Percentiles rank a stretch among this genome's conserved stretches.
phyloP scores from a whole-genome alignment of 2,113 vertebrate species.

The Sminthopsis crassicaudata region DNA sequence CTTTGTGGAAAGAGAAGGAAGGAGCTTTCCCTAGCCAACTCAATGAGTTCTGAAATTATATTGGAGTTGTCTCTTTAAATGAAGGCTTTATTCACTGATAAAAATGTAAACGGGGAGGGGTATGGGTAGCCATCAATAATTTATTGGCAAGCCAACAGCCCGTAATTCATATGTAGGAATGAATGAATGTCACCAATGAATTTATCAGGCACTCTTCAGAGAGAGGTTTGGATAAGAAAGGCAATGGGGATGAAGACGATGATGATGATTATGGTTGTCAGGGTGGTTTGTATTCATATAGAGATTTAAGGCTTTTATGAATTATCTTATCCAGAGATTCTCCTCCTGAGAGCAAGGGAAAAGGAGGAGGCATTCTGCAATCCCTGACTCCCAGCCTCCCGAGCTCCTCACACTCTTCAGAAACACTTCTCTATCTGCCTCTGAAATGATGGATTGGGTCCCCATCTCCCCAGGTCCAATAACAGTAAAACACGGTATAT shows the following conservation, averaged over 20 bases:
- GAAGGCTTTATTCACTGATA: neutral
- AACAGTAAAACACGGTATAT: constrained; percentile 6
- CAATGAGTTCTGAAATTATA: neutral
- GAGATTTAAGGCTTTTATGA: neutral
- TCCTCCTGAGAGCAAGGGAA: neutral
- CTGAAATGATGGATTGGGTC: neutral
- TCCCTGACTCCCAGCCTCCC: neutral
- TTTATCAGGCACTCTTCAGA: neutral
- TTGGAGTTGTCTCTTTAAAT: neutral
- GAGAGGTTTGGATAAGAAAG: neutral
- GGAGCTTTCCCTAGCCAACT: neutral
- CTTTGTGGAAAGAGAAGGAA: neutral
- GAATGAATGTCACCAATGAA: neutral
- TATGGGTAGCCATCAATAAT: neutral
- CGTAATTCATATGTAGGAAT: neutral
- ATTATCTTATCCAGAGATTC: neutral
- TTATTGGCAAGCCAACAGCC: neutral
- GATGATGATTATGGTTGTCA: neutral
- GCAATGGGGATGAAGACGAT: neutral
- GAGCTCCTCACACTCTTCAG: neutral
- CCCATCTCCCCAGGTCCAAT: neutral
- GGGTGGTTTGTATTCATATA: neutral
- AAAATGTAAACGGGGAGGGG: neutral
- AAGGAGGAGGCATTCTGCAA: neutral
- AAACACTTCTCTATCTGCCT: neutral